A percentile compares a stretch with the other conserved stretches of the same genome.
These are phyloP conservation scores for Harpagoxenus sublaevis DNA, from an alignment of 2,888 invertebrate species.

Conservation along the genomic window DNA sequence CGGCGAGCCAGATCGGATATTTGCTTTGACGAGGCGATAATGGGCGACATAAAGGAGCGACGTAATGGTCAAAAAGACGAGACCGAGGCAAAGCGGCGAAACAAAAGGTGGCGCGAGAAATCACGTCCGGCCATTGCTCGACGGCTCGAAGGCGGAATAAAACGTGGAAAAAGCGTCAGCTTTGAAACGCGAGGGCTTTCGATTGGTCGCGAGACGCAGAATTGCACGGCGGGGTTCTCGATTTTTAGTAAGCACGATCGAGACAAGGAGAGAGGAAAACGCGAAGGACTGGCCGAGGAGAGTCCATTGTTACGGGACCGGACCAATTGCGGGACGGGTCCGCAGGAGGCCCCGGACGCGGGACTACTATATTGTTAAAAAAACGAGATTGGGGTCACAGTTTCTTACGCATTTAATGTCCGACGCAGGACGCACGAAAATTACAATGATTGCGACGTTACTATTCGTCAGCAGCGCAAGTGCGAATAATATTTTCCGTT, in stretches of 20 bases:
- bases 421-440: conserved; percentile 1
- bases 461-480: background rate
- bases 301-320: conserved; percentile 68
- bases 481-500: conserved; percentile 7
- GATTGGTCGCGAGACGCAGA: conserved; percentile 77
- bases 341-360: conserved; percentile 64
- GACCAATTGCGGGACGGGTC: conserved; percentile 75
- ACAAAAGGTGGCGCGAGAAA: conserved; percentile 61
- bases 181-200: conserved; percentile 54
- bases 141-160: conserved; percentile 62
- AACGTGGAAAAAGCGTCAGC: conserved; percentile 63
- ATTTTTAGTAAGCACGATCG: conserved; percentile 63
- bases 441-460: conserved; percentile 15
- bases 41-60: conserved; percentile 42
- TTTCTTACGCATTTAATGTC: conserved; percentile 54
- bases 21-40: conserved; percentile 77
- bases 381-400: conserved; percentile 59
- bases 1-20: conserved; percentile 75
- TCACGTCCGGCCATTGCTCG: conserved; percentile 72
- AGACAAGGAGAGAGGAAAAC: conserved; percentile 25
- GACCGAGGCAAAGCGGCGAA: conserved; percentile 54
- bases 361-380: conserved; percentile 59
- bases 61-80: conserved; percentile 48
- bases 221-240: conserved; percentile 79
- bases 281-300: conserved; percentile 59